phyloP scores from a whole-genome alignment of 2,797 vertebrate genomes.

The Iguana delicatissima region DNA sequence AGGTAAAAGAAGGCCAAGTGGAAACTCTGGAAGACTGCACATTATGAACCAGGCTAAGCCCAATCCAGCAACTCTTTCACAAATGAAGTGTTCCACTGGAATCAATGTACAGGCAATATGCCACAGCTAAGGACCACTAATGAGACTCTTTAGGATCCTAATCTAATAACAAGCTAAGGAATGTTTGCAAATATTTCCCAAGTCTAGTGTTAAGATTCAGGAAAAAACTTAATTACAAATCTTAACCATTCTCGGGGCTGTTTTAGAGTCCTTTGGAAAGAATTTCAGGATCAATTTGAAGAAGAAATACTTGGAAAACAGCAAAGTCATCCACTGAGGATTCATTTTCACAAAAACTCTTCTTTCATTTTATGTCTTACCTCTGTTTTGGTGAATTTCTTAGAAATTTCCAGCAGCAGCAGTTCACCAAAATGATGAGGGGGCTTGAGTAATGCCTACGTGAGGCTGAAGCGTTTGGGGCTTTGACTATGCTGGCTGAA shows the following conservation, averaged over 20 bases:
- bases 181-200: constrained; percentile 26
- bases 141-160: constrained; percentile 30
- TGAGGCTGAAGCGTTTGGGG: not conserved
- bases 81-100: constrained; percentile 9
- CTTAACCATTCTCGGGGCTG: constrained; percentile 39
- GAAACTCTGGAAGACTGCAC: constrained; percentile 27
- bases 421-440: not conserved
- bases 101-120: not conserved
- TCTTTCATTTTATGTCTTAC: not conserved
- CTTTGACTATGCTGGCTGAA: not conserved
- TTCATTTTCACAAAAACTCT: constrained; percentile 16
- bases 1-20: not conserved
- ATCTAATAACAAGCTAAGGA: constrained; percentile 36
- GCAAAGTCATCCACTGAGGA: constrained; percentile 54
- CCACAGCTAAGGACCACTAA: constrained; percentile 30
- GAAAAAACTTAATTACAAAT: constrained; percentile 44
- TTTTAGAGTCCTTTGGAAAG: constrained; percentile 40
- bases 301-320: constrained; percentile 65
- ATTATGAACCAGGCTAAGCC: not conserved
- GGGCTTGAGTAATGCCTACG: not conserved
- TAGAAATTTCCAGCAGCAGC: not conserved
- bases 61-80: constrained; percentile 29
- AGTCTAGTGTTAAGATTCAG: not conserved
- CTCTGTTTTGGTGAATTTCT: not conserved
- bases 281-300: constrained; percentile 72